A percentile compares a stretch with the other conserved stretches of the same genome.
These are phyloP conservation scores for Andrena praecox DNA, from an alignment of 2,888 invertebrate genomes.

Conservation along the genomic window DNA sequence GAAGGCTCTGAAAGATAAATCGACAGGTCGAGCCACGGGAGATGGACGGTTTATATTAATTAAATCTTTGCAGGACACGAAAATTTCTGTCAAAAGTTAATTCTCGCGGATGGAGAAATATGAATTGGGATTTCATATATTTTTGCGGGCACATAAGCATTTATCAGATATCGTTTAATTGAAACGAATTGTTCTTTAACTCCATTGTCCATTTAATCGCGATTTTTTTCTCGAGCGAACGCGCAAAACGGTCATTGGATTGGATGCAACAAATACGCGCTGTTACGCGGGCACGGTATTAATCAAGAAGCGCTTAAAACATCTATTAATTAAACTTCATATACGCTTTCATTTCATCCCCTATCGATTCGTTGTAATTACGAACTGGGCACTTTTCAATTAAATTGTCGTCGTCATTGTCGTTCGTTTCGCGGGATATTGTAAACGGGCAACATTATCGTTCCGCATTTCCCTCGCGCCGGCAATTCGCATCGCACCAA, in stretches of 20 bases:
- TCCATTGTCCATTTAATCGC: conserved; percentile 11
- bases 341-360: conserved; percentile 4
- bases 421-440: background rate
- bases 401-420: background rate
- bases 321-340: conserved; percentile 29
- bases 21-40: background rate
- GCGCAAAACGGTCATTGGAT: conserved; percentile 19
- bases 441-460: background rate
- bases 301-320: conserved; percentile 35
- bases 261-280: conserved; percentile 8
- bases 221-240: conserved; percentile 25
- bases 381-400: conserved; percentile 20
- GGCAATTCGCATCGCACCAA: background rate
- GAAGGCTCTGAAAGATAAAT: background rate
- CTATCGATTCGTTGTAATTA: conserved; percentile 13
- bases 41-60: conserved; percentile 18
- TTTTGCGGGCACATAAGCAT: conserved; percentile 8
- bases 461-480: background rate
- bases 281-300: conserved; percentile 1
- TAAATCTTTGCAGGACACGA: background rate
- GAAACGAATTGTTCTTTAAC: conserved; percentile 36
- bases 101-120: conserved; percentile 25
- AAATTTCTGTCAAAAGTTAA: conserved; percentile 6
- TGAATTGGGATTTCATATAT: conserved; percentile 10
- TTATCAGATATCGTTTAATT: conserved; percentile 27